A percentile compares a stretch with the other conserved stretches of the same genome.
Conservation (phyloP, 2,888 invertebrate genomes). For the Eupithecia exiguata region DNA sequence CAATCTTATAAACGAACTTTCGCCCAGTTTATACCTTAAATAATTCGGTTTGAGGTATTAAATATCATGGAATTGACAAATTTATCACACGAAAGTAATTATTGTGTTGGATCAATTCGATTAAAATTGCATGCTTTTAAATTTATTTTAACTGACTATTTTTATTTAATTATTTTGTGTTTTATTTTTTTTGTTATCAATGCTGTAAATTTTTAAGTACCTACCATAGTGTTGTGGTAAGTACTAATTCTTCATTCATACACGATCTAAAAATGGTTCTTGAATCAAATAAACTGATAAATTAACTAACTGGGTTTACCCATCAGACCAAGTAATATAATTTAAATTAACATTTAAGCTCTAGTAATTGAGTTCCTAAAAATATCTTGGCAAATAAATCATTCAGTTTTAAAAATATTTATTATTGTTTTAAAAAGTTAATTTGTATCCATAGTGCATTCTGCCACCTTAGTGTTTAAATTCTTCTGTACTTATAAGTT, state of each 20-base stretch:
- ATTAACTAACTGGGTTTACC: background rate
- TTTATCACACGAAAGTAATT: no score
- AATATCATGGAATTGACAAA: background rate
- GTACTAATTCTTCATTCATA: no score
- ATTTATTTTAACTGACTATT: no score
- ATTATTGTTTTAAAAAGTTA: background rate
- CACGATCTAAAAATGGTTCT: no score
- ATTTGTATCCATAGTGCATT: background rate
- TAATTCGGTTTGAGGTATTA: background rate
- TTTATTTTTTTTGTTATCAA: no score
- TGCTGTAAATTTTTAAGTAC: no score
- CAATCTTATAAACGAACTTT: conserved; percentile 23
- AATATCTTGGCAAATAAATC: background rate
- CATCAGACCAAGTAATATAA: background rate
- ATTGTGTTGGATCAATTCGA: no score
- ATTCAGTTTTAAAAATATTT: background rate
- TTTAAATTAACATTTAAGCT: background rate
- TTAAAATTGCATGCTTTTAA: no score
- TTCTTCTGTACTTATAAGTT: background rate
- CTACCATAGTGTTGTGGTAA: no score
- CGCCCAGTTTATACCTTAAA: background rate
- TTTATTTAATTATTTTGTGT: no score
- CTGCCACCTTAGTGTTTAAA: background rate
- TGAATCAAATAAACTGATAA: background rate
- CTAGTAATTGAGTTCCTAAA: background rate